Base-by-base conservation (phyloP, 2,113 vertebrate species). In the Lepisosteus oculatus region DNA sequence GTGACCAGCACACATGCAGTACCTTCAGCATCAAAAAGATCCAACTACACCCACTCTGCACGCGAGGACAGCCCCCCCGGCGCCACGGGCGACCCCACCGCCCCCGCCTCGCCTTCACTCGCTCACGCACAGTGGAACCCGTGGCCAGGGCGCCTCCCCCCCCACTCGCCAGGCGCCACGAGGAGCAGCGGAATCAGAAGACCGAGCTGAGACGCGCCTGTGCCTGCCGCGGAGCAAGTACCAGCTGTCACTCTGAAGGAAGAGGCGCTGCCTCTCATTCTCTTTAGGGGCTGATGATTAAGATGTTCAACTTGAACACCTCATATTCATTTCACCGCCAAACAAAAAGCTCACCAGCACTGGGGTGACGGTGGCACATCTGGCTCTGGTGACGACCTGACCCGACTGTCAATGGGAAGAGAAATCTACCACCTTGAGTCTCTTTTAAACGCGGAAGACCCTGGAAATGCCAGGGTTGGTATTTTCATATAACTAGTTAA, bases 341-440 rank as follows among this genome's bases (percentile, higher is more conserved):
- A 70, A 69, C 79, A 80, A 70, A 56, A 57, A 68, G 68, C 8
- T 8, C 62, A 65, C 42, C 62, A 65, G 42, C 62, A 42, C n/a
- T 3, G 12, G 42, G 86, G 88, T 88, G 88, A 88, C 84, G 86
- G 86, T 90, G 82, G 88, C 88, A 85, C 85, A 85, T 90, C 85
- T 73, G 72, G 84, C 85, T 82, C 76, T 81, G 79, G 78, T 86
- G 85, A 77, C 80, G 85, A 78, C 89, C 85, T 91, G 91, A 91
- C 88, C 88, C 89, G 88, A 90, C 90, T 91, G 86, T 88, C 88
- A 90, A 90, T 91, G 88, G 89, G 88, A 82, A 78, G 77, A 81
- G 84, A 83, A 85, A 83, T 86, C 81, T 65, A 77, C 74, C 82
- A 85, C 86, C 87, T 84, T 87, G 81, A 84, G 89, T 87, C 83